Evolutionary conservation across 2,113 vertebrate genomes (phyloP), one percentile per base, ranked within the genome.

Genomic region (Bufo gargarizans): DNA sequence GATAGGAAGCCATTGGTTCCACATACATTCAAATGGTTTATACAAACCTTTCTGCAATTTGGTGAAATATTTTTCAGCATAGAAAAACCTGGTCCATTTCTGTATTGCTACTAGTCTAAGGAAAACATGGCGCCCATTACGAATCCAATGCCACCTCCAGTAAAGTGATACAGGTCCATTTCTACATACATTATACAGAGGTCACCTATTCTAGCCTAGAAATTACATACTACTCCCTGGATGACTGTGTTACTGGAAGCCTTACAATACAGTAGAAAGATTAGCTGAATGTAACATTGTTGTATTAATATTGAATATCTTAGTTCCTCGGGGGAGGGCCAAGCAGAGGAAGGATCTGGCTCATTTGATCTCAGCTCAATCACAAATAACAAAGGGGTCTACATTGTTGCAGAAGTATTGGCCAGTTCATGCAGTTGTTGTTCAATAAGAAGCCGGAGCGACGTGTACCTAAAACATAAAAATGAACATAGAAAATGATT

Each of bases 341-440:
- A 77, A 72, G 45, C 63, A 33, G 49, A 79, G 86, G 55, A 82
- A 49, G 77, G 65, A 53, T 50, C 47, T 47, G 45, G 59, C 14
- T 7, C 45, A 65, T 63, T 19, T n/a, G 47, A 67, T 61, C 85
- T 53, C 45, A 43, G 71, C 84, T 78, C 63, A 55, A 55, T 84
- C 33, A 59, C 72, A 56, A 22, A 74, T 22, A 33, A 19, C 71
- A 69, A 33, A 19, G 43, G 12, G 78, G 78, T 76, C 92, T 89
- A 96, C 91, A 95, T 94, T 0, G 90, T 92, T 0, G 92, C 93
- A 0, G 94, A 94, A 5, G 95, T 94, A 53, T 96, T 96, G 0
- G 96, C 95, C 79, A 96, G 94, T 94, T 97, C 96, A 71, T 96
- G 93, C 89, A 99, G 94, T 92, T 97, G 96, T 85, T 95, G 97